phyloP scores from a whole-genome alignment of 2,888 invertebrate species.

The Campoletis raptor region DNA sequence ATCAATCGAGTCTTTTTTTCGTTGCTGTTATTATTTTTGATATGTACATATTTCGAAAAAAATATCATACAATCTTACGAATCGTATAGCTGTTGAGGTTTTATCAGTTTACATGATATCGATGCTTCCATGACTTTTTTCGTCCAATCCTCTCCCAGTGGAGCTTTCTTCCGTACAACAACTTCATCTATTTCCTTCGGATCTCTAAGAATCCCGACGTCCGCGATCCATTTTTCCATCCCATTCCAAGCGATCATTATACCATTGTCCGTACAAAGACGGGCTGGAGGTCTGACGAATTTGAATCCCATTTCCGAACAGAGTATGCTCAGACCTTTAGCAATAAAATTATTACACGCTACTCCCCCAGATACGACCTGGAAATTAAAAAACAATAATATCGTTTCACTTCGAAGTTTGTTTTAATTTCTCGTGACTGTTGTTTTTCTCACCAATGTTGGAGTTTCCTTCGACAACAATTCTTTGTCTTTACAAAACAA shows the following conservation, averaged over 20 bases:
- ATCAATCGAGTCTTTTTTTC: conserved; percentile 30
- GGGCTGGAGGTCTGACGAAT: conserved; percentile 91
- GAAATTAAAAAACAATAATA: conserved; percentile 48
- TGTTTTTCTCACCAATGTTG: conserved; percentile 86
- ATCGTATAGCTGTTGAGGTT: conserved; percentile 75
- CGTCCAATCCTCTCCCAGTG: conserved; percentile 88
- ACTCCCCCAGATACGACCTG: conserved; percentile 98
- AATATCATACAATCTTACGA: conserved; percentile 24
- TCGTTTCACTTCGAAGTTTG: not conserved
- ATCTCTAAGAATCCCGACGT: conserved; percentile 84
- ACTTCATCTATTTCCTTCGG: conserved; percentile 87
- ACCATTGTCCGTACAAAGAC: conserved; percentile 98
- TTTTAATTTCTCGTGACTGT: conserved; percentile 2
- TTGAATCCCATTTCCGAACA: conserved; percentile 89
- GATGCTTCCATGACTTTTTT: conserved; percentile 86
- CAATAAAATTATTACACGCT: conserved; percentile 96
- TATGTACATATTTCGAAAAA: conserved; percentile 35
- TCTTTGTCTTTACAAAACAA: conserved; percentile 88
- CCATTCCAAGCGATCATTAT: conserved; percentile 99
- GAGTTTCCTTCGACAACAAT: conserved; percentile 87
- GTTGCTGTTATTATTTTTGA: conserved; percentile 1
- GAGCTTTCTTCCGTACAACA: conserved; percentile 87
- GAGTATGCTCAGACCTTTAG: conserved; percentile 89
- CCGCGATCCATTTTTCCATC: conserved; percentile 89
- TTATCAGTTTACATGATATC: conserved; percentile 87